These are phyloP conservation scores for Drosophila sechellia DNA, from an alignment of 1,140 invertebrate genomes.

Conservation along the genomic window DNA sequence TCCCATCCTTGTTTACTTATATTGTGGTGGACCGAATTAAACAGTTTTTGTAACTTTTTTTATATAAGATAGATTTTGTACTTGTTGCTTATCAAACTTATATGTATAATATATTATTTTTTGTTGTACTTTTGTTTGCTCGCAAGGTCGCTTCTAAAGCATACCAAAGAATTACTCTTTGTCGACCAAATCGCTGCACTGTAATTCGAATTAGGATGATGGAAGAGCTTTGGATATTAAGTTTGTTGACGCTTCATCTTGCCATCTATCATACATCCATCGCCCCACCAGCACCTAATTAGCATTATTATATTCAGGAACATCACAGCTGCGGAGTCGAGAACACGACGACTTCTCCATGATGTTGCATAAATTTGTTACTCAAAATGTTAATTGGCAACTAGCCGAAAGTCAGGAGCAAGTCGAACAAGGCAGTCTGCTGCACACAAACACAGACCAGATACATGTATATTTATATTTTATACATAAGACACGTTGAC, in stretches of 20 bases:
- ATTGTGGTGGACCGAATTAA: background rate
- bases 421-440: slow-evolving; percentile 38
- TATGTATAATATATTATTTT: background rate
- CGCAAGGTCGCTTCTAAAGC: background rate
- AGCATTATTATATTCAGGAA: slow-evolving; percentile 29
- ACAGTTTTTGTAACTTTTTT: background rate
- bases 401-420: slow-evolving; percentile 34
- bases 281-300: slow-evolving; percentile 10
- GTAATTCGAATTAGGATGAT: slow-evolving; percentile 2
- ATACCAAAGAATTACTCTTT: background rate
- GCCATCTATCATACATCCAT: slow-evolving; percentile 13
- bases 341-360: slow-evolving; percentile 18
- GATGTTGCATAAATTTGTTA: slow-evolving; percentile 44
- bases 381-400: slow-evolving; percentile 48
- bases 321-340: slow-evolving; percentile 10
- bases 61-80: no score
- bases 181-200: background rate
- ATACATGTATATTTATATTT: slow-evolving; percentile 18
- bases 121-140: background rate
- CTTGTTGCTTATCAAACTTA: no score
- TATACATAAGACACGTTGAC: slow-evolving; percentile 11
- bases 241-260: slow-evolving; percentile 15
- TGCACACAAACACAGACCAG: slow-evolving; percentile 14
- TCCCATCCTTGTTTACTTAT: background rate
- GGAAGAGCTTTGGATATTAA: slow-evolving; percentile 2